phyloP scores from a whole-genome alignment of 2,797 vertebrate genomes.

The Pipistrellus nathusii region DNA sequence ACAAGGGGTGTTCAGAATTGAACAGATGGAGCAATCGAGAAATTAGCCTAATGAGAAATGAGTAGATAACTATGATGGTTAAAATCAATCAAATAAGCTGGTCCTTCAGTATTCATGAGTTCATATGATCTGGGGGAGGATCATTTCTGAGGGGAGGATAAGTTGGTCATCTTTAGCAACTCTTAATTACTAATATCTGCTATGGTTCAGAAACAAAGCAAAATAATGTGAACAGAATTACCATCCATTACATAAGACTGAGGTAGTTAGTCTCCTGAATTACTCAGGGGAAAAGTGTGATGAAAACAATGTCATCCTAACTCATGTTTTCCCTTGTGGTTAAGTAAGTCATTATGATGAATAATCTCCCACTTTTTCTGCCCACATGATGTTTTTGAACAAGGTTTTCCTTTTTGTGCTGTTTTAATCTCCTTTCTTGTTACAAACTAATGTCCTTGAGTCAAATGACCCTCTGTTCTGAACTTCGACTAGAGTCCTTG shows the following conservation, averaged over 20 bases:
- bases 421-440: not conserved
- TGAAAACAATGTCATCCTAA: slow-evolving; percentile 72
- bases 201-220: slow-evolving; percentile 3
- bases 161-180: slow-evolving; percentile 25
- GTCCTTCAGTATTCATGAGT: not conserved
- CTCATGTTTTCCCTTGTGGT: slow-evolving; percentile 67
- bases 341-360: slow-evolving; percentile 42
- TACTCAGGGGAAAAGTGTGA: slow-evolving; percentile 51
- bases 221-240: slow-evolving; percentile 58
- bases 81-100: not conserved
- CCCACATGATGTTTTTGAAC: slow-evolving; percentile 12
- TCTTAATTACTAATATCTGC: not conserved
- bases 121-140: not conserved
- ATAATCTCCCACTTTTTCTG: slow-evolving; percentile 1
- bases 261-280: not conserved
- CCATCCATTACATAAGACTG: slow-evolving; percentile 74
- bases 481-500: not conserved
- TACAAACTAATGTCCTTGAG: not conserved
- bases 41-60: not conserved
- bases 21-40: not conserved
- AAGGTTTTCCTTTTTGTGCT: slow-evolving; percentile 23
- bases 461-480: not conserved
- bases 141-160: not conserved
- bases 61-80: not conserved
- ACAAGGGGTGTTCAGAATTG: not conserved